These are phyloP conservation scores for Spea hammondii DNA, from an alignment of 2,797 vertebrate genomes.

Conservation along the genomic window DNA sequence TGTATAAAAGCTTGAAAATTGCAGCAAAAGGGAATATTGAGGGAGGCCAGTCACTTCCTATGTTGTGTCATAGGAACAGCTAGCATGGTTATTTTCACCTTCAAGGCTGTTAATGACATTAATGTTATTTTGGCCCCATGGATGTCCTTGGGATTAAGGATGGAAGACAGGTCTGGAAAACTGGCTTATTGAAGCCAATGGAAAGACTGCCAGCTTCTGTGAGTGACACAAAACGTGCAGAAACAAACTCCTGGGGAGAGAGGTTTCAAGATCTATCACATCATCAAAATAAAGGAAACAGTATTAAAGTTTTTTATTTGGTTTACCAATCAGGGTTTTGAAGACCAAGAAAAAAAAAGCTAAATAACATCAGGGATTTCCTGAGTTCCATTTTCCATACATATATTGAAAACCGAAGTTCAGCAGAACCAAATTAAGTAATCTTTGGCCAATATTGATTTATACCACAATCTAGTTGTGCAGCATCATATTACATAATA, in stretches of 20 bases:
- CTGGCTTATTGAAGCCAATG: not conserved
- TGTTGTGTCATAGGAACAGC: not conserved
- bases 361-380: too few relatives aligned
- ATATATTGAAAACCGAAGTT: too few relatives aligned
- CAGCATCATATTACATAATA: too few relatives aligned
- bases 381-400: too few relatives aligned
- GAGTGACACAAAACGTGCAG: slow-evolving; percentile 7
- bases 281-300: not conserved
- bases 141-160: slow-evolving; percentile 5
- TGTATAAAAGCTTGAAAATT: too few relatives aligned
- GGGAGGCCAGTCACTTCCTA: too few relatives aligned
- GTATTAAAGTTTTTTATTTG: not conserved
- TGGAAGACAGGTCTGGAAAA: not conserved
- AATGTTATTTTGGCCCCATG: not conserved
- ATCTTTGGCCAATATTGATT: too few relatives aligned
- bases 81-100: slow-evolving; percentile 14
- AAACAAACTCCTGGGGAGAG: not conserved
- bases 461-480: too few relatives aligned
- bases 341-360: too few relatives aligned
- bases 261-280: not conserved
- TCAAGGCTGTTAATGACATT: slow-evolving; percentile 26
- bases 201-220: slow-evolving; percentile 8
- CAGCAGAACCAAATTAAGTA: too few relatives aligned
- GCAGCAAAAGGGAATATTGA: too few relatives aligned
- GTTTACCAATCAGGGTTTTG: not conserved